Base-by-base conservation (phyloP, 64 coral and sea anemone genomes). In the Montipora sp. region DNA sequence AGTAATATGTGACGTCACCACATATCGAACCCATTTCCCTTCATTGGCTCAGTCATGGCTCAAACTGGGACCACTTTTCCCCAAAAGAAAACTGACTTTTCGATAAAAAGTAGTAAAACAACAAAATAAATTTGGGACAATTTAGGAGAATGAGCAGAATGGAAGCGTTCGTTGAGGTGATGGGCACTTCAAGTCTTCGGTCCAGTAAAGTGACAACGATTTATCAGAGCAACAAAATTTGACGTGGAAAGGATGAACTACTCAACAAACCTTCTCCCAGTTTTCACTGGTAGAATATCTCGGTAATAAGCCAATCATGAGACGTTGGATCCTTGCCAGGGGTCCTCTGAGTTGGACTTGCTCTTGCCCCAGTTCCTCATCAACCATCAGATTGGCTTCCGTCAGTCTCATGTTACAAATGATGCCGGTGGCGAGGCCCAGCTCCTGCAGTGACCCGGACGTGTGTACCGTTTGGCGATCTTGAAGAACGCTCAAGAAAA, bases 401-500 rank as follows among this genome's bases (percentile, higher is more conserved):
- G 89, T 96, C 3, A 99, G 79, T 15, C 89, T 94, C 66, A 95
- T 90, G 59, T 99, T 99, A 51, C 98, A 96, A 15, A 99, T 77
- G 20, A 99, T 99, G 4, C 94, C 94, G 7, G 94, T 99, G 16
- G 94, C 94, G 20, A 99, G 98, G 48, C 91, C 84, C 3, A 99
- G 84, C 48, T 99, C 98, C 63, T 99, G 94, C 60, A 99, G 69
- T 20, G 98, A 99, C 0, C 94, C 78, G n/a, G 91, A 72, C 50
- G 88, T 96, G 45, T 94, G 94, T 1, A 94, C 79, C 21, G 85
- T 16, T 46, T 84, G 83, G 51, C 94, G 83, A 51, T 99, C 98
- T 87, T 99, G 98, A 48, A 99, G 89, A 65, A 99, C 94, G 65
- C 94, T 95, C 49, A 92, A 89, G 48, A 99, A 99, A 22, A 99